Base-by-base conservation (phyloP, 2,888 invertebrate species). In the Yponomeuta sedellus region DNA sequence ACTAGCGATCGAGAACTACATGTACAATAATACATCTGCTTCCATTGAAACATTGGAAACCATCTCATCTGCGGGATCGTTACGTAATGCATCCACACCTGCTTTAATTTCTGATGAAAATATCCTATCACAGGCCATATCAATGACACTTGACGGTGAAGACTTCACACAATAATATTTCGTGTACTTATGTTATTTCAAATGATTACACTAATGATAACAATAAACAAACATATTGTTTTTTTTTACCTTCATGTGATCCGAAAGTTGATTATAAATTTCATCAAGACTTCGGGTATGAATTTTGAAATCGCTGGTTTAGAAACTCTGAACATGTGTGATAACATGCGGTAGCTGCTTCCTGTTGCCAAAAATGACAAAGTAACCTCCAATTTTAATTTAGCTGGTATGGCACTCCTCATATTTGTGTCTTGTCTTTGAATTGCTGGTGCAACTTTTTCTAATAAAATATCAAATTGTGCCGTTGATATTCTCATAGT, bases 21-120 rank as follows among this genome's bases (percentile, higher is more conserved):
- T 64, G 64, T 67, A 67, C 64, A 67, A 67, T 67, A 67, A 65
- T 67, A 67, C 64, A 64, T 67, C 67, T 67, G 67, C 66, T 67
- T 67, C 67, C 67, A 67, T 58, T 67, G 65, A 66, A 68, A 68
- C 68, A 65, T 66, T 64, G 66, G 62, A 66, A 64, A 66, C 62
- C 66, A 64, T 66, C 67, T 68, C 68, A 68, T 68, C 68, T 66
- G 59, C 68, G 68, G 68, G 66, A 64, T 64, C 64, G 58, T 64
- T 64, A 64, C 64, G 64, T 64, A 64, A 64, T 64, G 57, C 64
- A 64, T 64, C 64, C 61, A 40, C 66, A 68, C 68, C 68, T 66
- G 66, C 68, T 68, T 68, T 65, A 62, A 66, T 68, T 68, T 68
- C 66, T 66, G 66, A 67, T 66, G 66, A 67, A 58, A 66, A 66